Evolutionary conservation across 1,140 invertebrate genomes (phyloP).

Genomic region (Capitella teleta): DNA sequence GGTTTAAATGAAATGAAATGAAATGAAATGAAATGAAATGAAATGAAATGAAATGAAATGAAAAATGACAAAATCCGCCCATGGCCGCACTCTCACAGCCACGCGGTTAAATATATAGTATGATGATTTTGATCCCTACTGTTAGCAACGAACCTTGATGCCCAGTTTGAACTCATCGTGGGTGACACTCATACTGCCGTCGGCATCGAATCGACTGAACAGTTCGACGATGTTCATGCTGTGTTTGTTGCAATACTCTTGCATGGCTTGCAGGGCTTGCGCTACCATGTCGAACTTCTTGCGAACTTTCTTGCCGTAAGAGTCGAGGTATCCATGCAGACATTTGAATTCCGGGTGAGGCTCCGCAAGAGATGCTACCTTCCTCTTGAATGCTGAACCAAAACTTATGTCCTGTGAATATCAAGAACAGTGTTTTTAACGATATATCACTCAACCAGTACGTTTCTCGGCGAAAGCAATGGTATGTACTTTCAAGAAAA

Average conservation of each 20-base stretch:
- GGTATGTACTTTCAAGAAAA: not conserved
- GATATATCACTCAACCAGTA: not conserved
- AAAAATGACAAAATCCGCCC: no score
- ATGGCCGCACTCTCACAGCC: no score
- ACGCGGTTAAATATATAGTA: no score
- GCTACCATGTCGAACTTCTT: slow-evolving; percentile 13
- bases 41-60: no score
- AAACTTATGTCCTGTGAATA: slow-evolving; percentile 7
- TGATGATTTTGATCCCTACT: not conserved
- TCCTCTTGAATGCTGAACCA: slow-evolving; percentile 4
- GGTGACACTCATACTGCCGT: slow-evolving; percentile 16
- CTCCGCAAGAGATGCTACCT: slow-evolving; percentile 2
- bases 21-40: no score
- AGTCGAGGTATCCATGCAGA: slow-evolving; percentile 11
- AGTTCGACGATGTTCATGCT: slow-evolving; percentile 15
- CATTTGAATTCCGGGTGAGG: slow-evolving; percentile 13
- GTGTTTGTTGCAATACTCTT: slow-evolving; percentile 11
- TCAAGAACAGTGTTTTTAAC: not conserved
- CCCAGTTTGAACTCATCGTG: slow-evolving; percentile 16
- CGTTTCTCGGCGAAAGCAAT: not conserved
- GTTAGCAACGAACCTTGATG: slow-evolving; percentile 8
- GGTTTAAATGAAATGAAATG: no score
- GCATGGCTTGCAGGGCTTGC: slow-evolving; percentile 13
- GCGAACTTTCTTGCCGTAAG: slow-evolving; percentile 9
- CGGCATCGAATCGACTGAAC: slow-evolving; percentile 14